A percentile compares a stretch with the other conserved stretches of the same genome.
Evolutionary conservation across 92 coral and sea anemone species (phyloP).

Genomic region (Zoanthus gigantus): DNA sequence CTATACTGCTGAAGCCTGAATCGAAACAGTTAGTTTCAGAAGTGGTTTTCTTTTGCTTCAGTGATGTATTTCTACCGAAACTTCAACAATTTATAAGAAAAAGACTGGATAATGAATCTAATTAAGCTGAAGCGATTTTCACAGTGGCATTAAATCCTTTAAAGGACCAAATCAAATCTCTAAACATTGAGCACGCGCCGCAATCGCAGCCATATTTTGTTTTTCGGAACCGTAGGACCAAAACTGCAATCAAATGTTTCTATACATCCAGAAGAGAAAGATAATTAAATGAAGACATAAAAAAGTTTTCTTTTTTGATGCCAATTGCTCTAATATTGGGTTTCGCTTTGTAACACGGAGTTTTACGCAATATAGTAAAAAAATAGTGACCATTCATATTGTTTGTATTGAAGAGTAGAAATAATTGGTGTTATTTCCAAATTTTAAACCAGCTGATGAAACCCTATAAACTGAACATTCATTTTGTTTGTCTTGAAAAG

Average conservation of each 20-base stretch:
- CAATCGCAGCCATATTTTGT: neutral
- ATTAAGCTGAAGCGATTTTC: neutral
- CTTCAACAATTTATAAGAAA: neutral
- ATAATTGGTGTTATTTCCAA: neutral
- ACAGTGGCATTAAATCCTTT: neutral
- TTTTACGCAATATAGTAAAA: neutral
- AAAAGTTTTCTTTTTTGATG: neutral
- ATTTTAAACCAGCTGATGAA: neutral
- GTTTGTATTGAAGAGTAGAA: too few species aligned
- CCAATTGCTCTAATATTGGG: neutral
- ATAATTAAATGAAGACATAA: neutral
- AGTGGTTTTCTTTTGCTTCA: neutral
- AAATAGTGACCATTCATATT: too few species aligned
- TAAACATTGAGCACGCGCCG: neutral
- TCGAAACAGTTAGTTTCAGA: slow-evolving; percentile 19
- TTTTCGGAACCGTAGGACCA: neutral
- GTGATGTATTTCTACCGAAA: neutral
- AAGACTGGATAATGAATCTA: neutral
- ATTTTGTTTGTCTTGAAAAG: neutral
- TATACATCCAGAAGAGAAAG: neutral
- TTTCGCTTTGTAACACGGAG: neutral
- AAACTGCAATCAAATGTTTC: neutral
- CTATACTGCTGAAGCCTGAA: neutral
- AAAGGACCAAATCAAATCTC: neutral
- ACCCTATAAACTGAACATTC: too few species aligned